These are phyloP conservation scores for Procambarus virginalis DNA, from an alignment of 1,140 invertebrate genomes.

Conservation along the genomic window DNA sequence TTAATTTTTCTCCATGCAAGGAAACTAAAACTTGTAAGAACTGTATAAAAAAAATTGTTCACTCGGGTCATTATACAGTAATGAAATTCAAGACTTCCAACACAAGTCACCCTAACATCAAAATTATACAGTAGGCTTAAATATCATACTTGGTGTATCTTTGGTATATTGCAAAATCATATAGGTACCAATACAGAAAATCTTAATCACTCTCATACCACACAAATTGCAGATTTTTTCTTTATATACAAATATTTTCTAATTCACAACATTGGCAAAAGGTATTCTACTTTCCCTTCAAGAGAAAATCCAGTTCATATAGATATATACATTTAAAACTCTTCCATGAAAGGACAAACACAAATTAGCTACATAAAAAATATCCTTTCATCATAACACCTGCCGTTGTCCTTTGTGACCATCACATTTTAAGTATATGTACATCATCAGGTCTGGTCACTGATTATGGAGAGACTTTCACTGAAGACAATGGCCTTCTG, in stretches of 20 bases:
- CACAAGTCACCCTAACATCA: neutral
- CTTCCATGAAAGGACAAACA: constrained; percentile 42
- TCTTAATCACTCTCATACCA: constrained; percentile 21
- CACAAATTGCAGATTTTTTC: constrained; percentile 8
- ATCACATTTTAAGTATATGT: constrained; percentile 21
- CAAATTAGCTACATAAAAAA: constrained; percentile 42
- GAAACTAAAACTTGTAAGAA: neutral
- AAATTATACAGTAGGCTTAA: neutral
- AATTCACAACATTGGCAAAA: constrained; percentile 28
- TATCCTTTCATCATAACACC: constrained; percentile 16
- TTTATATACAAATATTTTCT: constrained; percentile 20
- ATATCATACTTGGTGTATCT: constrained; percentile 12
- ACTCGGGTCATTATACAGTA: neutral
- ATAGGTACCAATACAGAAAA: neutral
- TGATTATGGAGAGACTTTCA: constrained; percentile 13
- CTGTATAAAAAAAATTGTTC: neutral
- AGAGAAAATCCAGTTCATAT: constrained; percentile 32
- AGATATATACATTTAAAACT: constrained; percentile 51
- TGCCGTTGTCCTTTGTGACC: constrained; percentile 10
- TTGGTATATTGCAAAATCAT: constrained; percentile 30
- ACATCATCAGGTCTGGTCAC: constrained; percentile 47
- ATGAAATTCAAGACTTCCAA: neutral
- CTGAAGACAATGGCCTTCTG: neutral
- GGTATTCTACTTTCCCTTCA: constrained; percentile 22
- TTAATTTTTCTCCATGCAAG: neutral